Base-by-base conservation (phyloP, 2,888 invertebrate genomes). In the Lymantria monacha region DNA sequence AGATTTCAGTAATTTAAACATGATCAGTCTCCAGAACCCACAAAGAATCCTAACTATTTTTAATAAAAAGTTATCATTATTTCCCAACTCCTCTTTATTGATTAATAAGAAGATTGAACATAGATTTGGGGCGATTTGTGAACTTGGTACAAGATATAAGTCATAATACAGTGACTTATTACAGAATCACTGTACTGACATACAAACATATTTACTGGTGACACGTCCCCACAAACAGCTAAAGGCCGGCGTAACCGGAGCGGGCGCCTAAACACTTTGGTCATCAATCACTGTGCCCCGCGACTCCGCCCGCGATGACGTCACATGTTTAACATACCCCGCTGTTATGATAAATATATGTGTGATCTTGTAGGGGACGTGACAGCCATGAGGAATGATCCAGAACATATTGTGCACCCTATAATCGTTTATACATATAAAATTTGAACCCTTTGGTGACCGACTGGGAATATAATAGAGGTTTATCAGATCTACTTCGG, bases 251-350 rank as follows among this genome's bases (percentile, higher is more conserved):
- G 76, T 72, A 70, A 74, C 67, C 55, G 46, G 69, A 70, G 44
- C 45, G 31, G 47, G 46, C 44, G 60, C 63, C 65, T 62, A 61
- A 72, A 70, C 70, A 65, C 63, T 72, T 66, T 62, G 57, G 44
- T 57, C 72, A 76, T 76, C 77, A 69, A 77, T 77, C 75, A 75
- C 46, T 15, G 13, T 10, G 33, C 31, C 9, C 10, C 41, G 14
- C 38, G 12, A n/a, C 45, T 12, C 47, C 36, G 36, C 46, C 10
- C 33, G 42, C 50, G 49, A 48, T 44, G 46, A 48, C 53, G 50
- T 54, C 54, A 47, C 49, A 30, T 47, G 50, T 48, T 50, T 50
- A 54, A 50, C 50, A 50, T 50, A 46, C 45, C 42, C 44, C 33
- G 33, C 53, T 44, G 31, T 49, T 49, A 53, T 53, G 49, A 49